These are phyloP conservation scores for Tenthredo livida DNA, from an alignment of 2,888 invertebrate species.

Conservation along the genomic window DNA sequence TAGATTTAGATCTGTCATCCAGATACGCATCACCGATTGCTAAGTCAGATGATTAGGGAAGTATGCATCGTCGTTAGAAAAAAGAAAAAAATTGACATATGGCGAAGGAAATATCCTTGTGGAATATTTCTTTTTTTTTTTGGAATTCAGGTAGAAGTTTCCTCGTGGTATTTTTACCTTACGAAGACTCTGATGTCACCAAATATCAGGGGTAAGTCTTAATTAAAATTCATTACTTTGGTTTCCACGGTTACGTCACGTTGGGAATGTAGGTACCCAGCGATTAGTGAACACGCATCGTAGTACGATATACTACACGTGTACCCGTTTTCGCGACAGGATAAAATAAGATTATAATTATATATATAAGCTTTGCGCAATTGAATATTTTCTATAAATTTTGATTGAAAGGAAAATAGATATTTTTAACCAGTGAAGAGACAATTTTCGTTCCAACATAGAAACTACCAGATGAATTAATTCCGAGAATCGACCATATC, in stretches of 20 bases:
- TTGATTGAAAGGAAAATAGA: background rate
- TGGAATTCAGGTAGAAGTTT: background rate
- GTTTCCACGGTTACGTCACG: constrained; percentile 44
- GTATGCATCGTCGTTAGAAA: background rate
- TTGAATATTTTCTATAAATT: background rate
- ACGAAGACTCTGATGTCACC: background rate
- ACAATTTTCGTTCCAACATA: too few relatives aligned
- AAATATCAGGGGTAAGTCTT: background rate
- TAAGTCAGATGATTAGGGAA: background rate
- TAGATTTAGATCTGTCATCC: constrained; percentile 10
- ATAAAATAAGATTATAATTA: background rate
- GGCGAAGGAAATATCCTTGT: background rate
- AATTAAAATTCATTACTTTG: constrained; percentile 47
- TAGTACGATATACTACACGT: background rate
- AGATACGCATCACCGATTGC: constrained; percentile 17
- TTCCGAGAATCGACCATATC: too few relatives aligned
- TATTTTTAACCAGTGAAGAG: background rate
- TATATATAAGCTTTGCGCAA: background rate
- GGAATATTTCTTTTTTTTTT: background rate
- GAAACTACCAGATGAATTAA: too few relatives aligned
- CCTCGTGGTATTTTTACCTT: background rate
- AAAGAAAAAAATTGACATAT: background rate
- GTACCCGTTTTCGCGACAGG: background rate
- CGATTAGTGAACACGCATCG: background rate
- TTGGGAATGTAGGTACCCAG: constrained; percentile 27